Evolutionary conservation across 30 jellyfish, hydroid and myxozoan species (phyloP), one percentile per base, ranked within the genome.

Genomic region (Morbakka virulenta): DNA sequence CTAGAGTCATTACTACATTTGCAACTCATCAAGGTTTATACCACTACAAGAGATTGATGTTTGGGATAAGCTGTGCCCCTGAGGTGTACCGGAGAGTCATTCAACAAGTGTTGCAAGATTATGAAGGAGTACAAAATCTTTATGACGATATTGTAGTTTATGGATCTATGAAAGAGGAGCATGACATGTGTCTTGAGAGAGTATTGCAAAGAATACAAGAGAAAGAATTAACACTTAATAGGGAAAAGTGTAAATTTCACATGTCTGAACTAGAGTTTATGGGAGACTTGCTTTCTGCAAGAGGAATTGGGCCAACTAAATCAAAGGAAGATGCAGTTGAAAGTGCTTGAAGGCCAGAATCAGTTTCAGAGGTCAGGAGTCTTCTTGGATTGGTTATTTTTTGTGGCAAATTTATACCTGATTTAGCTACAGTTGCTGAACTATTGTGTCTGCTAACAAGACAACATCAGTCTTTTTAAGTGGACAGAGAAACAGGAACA

Each of bases 51-150:
- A 62, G 95, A 6, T 51, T 83, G 20, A 57, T 80, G 84, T 75
- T 83, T 32, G 95, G 95, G 35, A 64, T 61, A 1, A 12, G 79
- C 62, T 83, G 89, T 62, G 95, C 95, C 3, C 85, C 94, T 62
- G 88, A 75, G 35, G 49, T 71, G 65, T 82, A 76, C 35, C 91
- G 61, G 80, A 22, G 82, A n/a, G n/a, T n/a, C n/a, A n/a, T n/a
- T n/a, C n/a, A n/a, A n/a, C n/a, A n/a, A n/a, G n/a, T n/a, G 74
- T 20, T 82, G 83, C 64, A 50, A 22, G 82, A 47, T 2, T 32
- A 34, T 14, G 67, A 47, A 53, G 71, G 67, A 3, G 94, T 72
- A 31, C 23, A 3, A 9, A 47, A 34, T 31, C 23, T 75, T 62
- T 63, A 26, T 27, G 84, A 78, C 49, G 81, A 85, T 70, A 57